Evolutionary conservation across 2,797 vertebrate genomes (phyloP).

Genomic region (Lutjanus argentimaculatus): DNA sequence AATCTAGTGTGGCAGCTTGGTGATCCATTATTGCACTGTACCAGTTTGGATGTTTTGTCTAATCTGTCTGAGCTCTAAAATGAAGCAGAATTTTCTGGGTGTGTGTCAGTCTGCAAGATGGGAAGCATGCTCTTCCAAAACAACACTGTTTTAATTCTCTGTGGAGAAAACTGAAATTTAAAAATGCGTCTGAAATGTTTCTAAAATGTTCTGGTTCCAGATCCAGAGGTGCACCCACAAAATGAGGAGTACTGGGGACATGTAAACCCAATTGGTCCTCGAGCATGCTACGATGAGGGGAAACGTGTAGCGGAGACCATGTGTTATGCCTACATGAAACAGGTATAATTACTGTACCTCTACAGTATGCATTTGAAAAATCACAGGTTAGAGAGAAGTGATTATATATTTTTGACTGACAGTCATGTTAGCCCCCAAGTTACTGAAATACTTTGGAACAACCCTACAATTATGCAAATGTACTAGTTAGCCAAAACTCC

Average conservation of each 20-base stretch:
- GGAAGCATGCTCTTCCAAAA: background rate
- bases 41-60: background rate
- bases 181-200: slow-evolving; percentile 27
- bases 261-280: slow-evolving; percentile 97
- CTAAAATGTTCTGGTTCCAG: slow-evolving; percentile 75
- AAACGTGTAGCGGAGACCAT: slow-evolving; percentile 98
- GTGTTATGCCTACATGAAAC: slow-evolving; percentile 99
- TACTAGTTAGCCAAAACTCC: too few species aligned
- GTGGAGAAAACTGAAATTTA: background rate
- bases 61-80: background rate
- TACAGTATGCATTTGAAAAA: background rate
- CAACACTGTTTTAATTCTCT: background rate
- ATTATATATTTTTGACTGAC: background rate
- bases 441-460: too few species aligned
- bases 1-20: background rate
- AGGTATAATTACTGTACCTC: slow-evolving; percentile 85
- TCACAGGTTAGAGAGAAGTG: background rate
- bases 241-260: slow-evolving; percentile 99
- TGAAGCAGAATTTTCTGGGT: background rate
- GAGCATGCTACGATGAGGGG: slow-evolving; percentile 98
- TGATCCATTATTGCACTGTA: background rate
- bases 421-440: background rate
- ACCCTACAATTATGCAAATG: too few species aligned
- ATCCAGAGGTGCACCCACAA: slow-evolving; percentile 98
- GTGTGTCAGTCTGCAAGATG: background rate